Conservation (phyloP, 2,797 vertebrate species). For the Gymnothorax reevesii region DNA sequence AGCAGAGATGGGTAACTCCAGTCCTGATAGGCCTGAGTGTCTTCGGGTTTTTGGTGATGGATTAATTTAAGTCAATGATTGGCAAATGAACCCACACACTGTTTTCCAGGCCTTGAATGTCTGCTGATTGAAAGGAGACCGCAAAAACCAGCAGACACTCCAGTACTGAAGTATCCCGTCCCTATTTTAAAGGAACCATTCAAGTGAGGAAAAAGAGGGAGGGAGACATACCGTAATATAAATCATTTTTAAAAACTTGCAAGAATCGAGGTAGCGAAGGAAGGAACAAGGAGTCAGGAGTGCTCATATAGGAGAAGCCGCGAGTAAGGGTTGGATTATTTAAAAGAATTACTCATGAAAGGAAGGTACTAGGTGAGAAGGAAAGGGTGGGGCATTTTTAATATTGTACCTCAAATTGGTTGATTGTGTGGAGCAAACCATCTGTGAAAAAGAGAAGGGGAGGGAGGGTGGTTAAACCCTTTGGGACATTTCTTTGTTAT, state of each 20-base stretch:
- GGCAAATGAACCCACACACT: too few species aligned
- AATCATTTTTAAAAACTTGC: conserved; percentile 69
- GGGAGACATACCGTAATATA: conserved; percentile 57
- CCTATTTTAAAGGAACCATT: conserved; percentile 65
- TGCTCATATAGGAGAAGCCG: conserved; percentile 53
- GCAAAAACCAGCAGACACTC: too few species aligned
- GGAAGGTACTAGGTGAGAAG: conserved; percentile 71
- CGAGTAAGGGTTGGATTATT: conserved; percentile 62
- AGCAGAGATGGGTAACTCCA: too few species aligned
- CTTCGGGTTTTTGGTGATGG: too few species aligned
- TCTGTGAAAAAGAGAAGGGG: conserved; percentile 80
- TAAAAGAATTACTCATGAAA: conserved; percentile 68
- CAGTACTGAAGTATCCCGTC: too few species aligned
- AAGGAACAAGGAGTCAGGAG: conserved; percentile 61
- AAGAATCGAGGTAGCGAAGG: conserved; percentile 63
- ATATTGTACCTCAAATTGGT: conserved; percentile 79
- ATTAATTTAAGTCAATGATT: too few species aligned
- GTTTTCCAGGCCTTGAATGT: too few species aligned
- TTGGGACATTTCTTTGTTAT: conserved; percentile 42
- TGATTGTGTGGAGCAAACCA: conserved; percentile 76
- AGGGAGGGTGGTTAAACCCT: conserved; percentile 74
- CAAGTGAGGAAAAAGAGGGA: conserved; percentile 56
- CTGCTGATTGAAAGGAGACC: too few species aligned
- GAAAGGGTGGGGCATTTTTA: conserved; percentile 65
- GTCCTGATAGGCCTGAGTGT: too few species aligned